Base-by-base conservation (phyloP, 2,888 invertebrate species). In the Ptycholaimellus sp. region DNA sequence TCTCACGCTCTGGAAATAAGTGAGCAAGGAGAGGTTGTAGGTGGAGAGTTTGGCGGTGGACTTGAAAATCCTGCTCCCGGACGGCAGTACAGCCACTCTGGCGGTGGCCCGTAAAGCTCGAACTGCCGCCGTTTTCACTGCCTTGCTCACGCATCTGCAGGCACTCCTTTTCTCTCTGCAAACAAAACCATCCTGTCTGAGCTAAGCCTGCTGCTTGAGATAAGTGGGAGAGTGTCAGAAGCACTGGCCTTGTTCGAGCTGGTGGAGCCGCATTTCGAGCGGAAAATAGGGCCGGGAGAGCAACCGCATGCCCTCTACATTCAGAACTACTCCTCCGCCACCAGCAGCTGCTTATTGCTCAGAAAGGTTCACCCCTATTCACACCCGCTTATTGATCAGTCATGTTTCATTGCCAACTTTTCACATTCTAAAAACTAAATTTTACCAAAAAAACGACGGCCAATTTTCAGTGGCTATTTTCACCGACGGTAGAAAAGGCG, bases 311-410 rank as follows among this genome's bases (percentile, higher is more conserved):
- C 83, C 52, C 68, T 96, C 45, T 96, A 96, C 66, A 85, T 96
- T 50, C 90, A 93, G 65, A 96, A 96, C 65, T 96, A 93, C 59
- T 83, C 83, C 46, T 93, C 93, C 11, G 90, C 93, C 25, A 82
- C 83, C 27, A 79, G 81, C 47, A 83, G 83, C 33, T 96, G 93
- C 58, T 69, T 96, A 32, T 71, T 77, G 42, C 67, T 96, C 32
- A 53, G 56, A 37, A 61, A 60, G n/a, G n/a, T n/a, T n/a, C n/a
- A n/a, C n/a, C n/a, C n/a, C n/a, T n/a, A n/a, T n/a, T n/a, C n/a
- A n/a, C n/a, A n/a, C n/a, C n/a, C n/a, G n/a, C n/a, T n/a, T n/a
- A n/a, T n/a, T n/a, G n/a, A n/a, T n/a, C n/a, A n/a, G n/a, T n/a
- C n/a, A n/a, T n/a, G n/a, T n/a, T n/a, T n/a, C n/a, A n/a, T n/a